A percentile compares a stretch with the other conserved stretches of the same genome.
Conservation (phyloP, 2,113 vertebrate species). For the Ptyas mucosa region DNA sequence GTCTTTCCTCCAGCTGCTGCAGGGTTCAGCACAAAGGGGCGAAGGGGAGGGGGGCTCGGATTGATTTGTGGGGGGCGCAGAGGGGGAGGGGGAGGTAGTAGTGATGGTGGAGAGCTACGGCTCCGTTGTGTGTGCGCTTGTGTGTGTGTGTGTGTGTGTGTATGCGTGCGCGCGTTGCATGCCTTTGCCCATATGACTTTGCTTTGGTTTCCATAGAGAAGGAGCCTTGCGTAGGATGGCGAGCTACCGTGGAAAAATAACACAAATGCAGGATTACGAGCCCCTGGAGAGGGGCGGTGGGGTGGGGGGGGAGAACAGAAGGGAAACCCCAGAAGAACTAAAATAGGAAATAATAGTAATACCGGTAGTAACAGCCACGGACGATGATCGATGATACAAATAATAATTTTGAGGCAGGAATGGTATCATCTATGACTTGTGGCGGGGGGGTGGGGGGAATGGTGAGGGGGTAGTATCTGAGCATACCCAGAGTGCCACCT, state of each 20-base stretch:
- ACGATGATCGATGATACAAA: not conserved
- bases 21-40: not conserved
- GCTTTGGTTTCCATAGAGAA: conserved; percentile 40
- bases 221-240: conserved; percentile 7
- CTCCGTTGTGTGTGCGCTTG: not conserved
- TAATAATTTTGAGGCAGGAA: too few species aligned
- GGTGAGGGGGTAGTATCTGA: not conserved
- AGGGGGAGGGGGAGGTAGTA: not conserved
- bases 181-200: not conserved
- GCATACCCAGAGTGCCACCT: not conserved
- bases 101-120: not conserved
- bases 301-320: too few species aligned
- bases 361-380: not conserved
- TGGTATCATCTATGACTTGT: too few species aligned
- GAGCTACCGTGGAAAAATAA: not conserved
- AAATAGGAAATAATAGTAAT: not conserved
- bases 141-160: not conserved
- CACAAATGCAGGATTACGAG: not conserved
- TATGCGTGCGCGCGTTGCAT: too few species aligned
- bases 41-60: not conserved
- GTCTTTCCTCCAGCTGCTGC: conserved; percentile 4
- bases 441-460: accelerated
- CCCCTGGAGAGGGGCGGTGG: too few species aligned
- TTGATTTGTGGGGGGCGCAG: not conserved
- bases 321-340: not conserved